Evolutionary conservation across 2,113 vertebrate species (phyloP).

Genomic region (Lophura nycthemera): DNA sequence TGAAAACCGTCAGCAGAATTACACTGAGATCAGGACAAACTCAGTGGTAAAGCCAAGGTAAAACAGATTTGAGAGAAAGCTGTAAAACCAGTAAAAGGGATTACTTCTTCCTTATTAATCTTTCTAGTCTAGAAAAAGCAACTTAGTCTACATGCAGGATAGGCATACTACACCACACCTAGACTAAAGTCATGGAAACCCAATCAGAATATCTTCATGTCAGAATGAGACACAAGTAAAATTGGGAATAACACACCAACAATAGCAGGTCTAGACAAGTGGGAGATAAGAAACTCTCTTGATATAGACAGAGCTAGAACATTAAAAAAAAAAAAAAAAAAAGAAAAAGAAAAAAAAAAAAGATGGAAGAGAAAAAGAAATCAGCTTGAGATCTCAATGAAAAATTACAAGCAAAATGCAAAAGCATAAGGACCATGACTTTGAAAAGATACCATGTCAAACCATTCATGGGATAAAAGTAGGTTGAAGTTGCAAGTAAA

Average conservation of each 20-base stretch:
- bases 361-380: background rate
- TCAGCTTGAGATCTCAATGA: background rate
- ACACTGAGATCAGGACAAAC: background rate
- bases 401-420: background rate
- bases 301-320: background rate
- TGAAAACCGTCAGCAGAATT: background rate
- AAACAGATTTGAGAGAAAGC: background rate
- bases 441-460: background rate
- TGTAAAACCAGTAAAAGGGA: background rate
- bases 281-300: background rate
- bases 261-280: background rate
- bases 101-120: background rate
- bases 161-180: accelerated
- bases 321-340: background rate
- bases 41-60: background rate
- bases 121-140: background rate
- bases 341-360: too few species aligned
- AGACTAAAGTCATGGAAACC: background rate
- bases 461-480: background rate
- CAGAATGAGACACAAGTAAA: background rate
- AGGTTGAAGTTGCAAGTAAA: background rate
- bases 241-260: background rate
- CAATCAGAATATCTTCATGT: accelerated
- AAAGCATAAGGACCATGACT: background rate
- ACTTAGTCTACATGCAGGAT: background rate